Evolutionary conservation across 37 sponge, comb jelly and placozoan species (phyloP), one percentile per base, ranked within the genome.

Genomic region (Diacarnus erythraeanus): DNA sequence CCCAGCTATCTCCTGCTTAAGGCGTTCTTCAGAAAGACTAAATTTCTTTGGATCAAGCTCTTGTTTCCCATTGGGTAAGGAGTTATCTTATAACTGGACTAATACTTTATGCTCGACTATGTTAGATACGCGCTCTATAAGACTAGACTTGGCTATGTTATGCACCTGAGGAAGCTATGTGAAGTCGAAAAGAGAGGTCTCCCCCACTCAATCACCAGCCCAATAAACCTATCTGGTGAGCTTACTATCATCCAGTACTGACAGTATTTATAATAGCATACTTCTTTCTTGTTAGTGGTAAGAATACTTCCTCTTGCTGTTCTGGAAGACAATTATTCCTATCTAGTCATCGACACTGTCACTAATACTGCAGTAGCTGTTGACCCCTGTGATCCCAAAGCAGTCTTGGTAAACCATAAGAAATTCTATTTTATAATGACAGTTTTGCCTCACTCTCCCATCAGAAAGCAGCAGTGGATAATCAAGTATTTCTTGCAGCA

Each of bases 261-360:
- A 54, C 18, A 54, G 57, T 54, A 54, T 54, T 30, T n/a, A 64
- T 27, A 64, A 27, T 25, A 23, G 20, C 17, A 69, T 21, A 43
- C 29, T 43, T 9, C 31, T 44, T 63, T 39, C 20, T 5, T 43
- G 37, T 71, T 51, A 84, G 85, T 70, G 47, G 84, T 89, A 31
- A 75, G 44, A n/a, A 51, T 91, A 34, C 58, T 77, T n/a, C 74
- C 87, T 20, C 36, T 91, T 17, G 67, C 92, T 12, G 61, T 83
- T 35, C 73, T 91, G 37, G 67, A 54, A 22, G 87, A 91, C 68
- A 92, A 92, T 71, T 82, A 86, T 57, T 64, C 82, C 63, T 93
- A 88, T 51, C 42, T 94, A 22, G 64, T 94, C 39, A 84, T 94
- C 12, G 83, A 93, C 59, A 64, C 76, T 26, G 38, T 76, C 75